These are phyloP conservation scores for Dione juno DNA, from an alignment of 2,888 invertebrate species.

Conservation along the genomic window DNA sequence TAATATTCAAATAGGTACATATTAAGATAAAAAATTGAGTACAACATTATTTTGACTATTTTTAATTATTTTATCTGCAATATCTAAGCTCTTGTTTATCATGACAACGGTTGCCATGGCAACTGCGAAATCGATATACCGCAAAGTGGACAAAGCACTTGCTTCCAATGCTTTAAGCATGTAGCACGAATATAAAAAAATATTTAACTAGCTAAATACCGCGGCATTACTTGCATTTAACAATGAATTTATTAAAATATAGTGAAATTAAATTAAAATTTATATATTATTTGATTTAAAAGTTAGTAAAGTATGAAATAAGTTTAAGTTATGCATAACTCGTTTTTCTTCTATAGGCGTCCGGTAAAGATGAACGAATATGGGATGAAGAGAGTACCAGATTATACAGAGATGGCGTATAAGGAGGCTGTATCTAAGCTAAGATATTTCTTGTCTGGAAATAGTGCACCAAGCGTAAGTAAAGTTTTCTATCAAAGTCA, in stretches of 20 bases:
- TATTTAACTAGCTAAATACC: neutral
- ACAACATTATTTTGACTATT: neutral
- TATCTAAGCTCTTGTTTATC: slow-evolving; percentile 56
- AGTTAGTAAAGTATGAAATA: neutral
- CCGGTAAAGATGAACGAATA: slow-evolving; percentile 78
- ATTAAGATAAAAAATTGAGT: too few relatives aligned
- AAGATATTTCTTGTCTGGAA: slow-evolving; percentile 89
- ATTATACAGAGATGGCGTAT: slow-evolving; percentile 93
- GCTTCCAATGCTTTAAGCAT: slow-evolving; percentile 69
- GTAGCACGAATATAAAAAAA: slow-evolving; percentile 47
- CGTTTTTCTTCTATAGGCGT: slow-evolving; percentile 69
- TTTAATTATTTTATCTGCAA: slow-evolving; percentile 13
- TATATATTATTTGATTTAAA: neutral
- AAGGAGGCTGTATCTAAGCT: slow-evolving; percentile 92
- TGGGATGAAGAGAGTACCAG: slow-evolving; percentile 85
- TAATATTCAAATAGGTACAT: too few relatives aligned
- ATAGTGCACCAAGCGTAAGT: slow-evolving; percentile 86
- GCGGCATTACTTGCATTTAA: neutral
- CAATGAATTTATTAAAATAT: slow-evolving; percentile 10
- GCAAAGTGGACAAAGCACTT: slow-evolving; percentile 50
- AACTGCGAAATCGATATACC: slow-evolving; percentile 72
- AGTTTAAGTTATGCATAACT: slow-evolving; percentile 49
- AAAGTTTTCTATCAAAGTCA: slow-evolving; percentile 7
- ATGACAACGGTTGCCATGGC: slow-evolving; percentile 64
- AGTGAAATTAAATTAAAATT: neutral